phyloP scores from a whole-genome alignment of 2,113 vertebrate genomes.

The Mirza zaza region DNA sequence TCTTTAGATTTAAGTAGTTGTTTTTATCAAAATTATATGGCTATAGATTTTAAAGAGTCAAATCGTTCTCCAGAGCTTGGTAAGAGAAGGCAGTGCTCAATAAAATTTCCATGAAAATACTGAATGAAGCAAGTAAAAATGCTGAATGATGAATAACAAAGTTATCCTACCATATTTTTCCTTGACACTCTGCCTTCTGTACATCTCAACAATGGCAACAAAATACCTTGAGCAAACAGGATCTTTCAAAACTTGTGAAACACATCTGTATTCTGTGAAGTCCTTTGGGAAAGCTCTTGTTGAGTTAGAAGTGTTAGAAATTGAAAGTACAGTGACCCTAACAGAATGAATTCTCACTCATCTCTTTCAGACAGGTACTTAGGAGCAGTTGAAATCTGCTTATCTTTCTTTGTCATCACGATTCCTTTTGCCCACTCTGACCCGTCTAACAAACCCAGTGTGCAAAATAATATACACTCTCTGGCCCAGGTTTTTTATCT shows the following conservation, averaged over 20 bases:
- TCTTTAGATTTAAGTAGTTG: not conserved
- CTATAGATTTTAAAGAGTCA: not conserved
- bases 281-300: slow-evolving; percentile 39
- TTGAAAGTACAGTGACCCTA: slow-evolving; percentile 15
- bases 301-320: slow-evolving; percentile 40
- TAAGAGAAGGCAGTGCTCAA: not conserved
- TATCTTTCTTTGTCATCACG: not conserved
- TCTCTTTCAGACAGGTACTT: not conserved
- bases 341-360: slow-evolving; percentile 51
- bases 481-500: slow-evolving; percentile 30
- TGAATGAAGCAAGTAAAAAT: not conserved
- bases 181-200: not conserved
- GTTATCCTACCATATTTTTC: not conserved
- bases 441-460: slow-evolving; percentile 30
- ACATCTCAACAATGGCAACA: not conserved
- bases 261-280: slow-evolving; percentile 50
- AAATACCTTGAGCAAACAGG: slow-evolving; percentile 1
- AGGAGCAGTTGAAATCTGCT: not conserved
- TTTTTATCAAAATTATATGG: not conserved
- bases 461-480: slow-evolving; percentile 62
- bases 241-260: slow-evolving; percentile 41
- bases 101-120: not conserved
- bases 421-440: not conserved
- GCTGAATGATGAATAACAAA: not conserved
- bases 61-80: not conserved